phyloP scores from a whole-genome alignment of 1,140 invertebrate species.

The Microplitis mediator region DNA sequence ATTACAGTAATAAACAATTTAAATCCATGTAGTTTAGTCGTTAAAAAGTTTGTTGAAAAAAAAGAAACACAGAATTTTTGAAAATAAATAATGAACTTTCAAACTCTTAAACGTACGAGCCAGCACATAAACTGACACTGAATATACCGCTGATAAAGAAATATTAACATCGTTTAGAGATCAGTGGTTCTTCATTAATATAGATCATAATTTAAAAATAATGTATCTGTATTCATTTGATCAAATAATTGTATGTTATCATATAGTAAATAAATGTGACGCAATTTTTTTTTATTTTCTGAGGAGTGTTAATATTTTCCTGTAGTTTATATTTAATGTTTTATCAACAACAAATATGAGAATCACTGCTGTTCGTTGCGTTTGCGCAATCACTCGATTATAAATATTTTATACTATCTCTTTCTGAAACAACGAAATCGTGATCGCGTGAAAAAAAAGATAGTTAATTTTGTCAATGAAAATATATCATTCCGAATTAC shows the following conservation, averaged over 20 bases:
- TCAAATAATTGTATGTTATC: background rate
- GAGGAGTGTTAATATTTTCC: too few species aligned
- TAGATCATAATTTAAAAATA: background rate
- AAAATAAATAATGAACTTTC: background rate
- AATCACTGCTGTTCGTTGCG: constrained; percentile 9
- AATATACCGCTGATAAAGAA: background rate
- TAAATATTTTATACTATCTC: too few species aligned
- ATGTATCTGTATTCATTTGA: too few species aligned
- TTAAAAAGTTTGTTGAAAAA: background rate
- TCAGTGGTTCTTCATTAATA: constrained; percentile 15
- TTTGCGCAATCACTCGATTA: background rate
- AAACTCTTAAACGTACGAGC: background rate
- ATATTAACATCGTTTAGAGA: background rate
- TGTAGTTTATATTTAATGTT: too few species aligned
- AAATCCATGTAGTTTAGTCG: too few species aligned
- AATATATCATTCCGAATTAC: too few species aligned
- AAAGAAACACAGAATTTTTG: background rate
- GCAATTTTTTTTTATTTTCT: too few species aligned
- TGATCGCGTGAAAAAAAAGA: too few species aligned
- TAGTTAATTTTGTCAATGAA: too few species aligned
- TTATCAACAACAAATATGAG: background rate
- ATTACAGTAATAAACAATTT: too few species aligned
- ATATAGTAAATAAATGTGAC: background rate
- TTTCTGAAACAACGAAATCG: too few species aligned
- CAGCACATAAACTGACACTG: background rate